These are phyloP conservation scores for Burhinus bistriatus DNA, from an alignment of 2,113 vertebrate species.

Conservation along the genomic window DNA sequence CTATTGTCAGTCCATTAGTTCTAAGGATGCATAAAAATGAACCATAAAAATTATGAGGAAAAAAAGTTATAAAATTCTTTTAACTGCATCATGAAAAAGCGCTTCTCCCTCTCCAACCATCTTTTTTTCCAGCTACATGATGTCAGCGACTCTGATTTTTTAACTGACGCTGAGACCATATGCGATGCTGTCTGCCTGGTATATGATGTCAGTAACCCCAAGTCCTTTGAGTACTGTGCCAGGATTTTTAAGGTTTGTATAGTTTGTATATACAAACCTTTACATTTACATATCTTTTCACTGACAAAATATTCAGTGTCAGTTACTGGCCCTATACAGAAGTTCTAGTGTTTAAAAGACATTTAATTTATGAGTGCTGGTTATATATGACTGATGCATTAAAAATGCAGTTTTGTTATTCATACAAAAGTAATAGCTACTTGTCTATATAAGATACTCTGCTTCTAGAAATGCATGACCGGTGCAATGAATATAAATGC, in stretches of 20 bases:
- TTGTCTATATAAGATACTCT: background rate
- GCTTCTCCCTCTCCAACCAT: background rate
- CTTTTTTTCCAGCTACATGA: conserved; percentile 85
- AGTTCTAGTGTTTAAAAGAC: background rate
- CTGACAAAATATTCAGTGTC: background rate
- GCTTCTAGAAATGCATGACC: background rate
- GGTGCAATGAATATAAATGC: background rate
- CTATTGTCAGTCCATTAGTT: background rate
- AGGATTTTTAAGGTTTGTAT: conserved; percentile 93
- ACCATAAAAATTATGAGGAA: background rate
- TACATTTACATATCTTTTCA: background rate
- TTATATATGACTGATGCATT: background rate
- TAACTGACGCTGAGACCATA: conserved; percentile 85
- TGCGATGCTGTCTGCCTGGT: conserved; percentile 95
- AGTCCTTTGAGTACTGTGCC: conserved; percentile 95
- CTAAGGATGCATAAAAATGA: background rate
- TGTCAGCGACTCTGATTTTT: conserved; percentile 88
- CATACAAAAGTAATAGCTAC: background rate
- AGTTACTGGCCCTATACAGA: background rate
- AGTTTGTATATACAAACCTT: background rate
- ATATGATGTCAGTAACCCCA: conserved; percentile 90
- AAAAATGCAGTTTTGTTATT: background rate
- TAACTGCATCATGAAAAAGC: background rate
- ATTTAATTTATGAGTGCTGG: background rate
- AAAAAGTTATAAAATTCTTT: background rate